These are phyloP conservation scores for Perdita meconis DNA, from an alignment of 2,888 invertebrate species.

Conservation along the genomic window DNA sequence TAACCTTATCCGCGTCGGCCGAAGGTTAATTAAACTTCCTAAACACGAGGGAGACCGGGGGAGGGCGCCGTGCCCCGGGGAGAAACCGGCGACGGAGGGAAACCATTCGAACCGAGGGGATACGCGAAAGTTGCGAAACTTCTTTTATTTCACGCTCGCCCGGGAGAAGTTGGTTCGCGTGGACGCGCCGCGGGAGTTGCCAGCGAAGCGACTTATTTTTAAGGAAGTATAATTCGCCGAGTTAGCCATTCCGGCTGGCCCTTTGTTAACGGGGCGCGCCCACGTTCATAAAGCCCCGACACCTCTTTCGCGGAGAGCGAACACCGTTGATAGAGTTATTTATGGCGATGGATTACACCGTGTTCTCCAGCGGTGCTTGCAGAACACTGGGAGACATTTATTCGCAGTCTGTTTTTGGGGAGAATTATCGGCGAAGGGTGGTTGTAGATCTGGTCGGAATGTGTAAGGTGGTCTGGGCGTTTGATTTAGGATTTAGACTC, in stretches of 20 bases:
- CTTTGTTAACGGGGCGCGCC: slow-evolving; percentile 40
- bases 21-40: slow-evolving; percentile 48
- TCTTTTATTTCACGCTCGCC: slow-evolving; percentile 23
- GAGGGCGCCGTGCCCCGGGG: neutral
- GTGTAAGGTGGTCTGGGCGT: neutral
- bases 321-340: slow-evolving; percentile 44
- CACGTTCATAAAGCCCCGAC: slow-evolving; percentile 41
- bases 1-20: slow-evolving; percentile 20
- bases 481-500: neutral
- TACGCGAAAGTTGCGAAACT: slow-evolving; percentile 19
- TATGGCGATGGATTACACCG: slow-evolving; percentile 20
- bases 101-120: slow-evolving; percentile 5
- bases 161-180: slow-evolving; percentile 15
- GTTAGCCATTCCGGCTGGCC: slow-evolving; percentile 14
- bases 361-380: neutral
- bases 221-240: slow-evolving; percentile 27
- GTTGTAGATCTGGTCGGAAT: neutral
- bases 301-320: slow-evolving; percentile 21
- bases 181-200: neutral
- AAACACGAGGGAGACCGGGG: slow-evolving; percentile 13
- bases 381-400: neutral
- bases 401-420: neutral
- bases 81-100: neutral
- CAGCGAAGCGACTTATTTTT: slow-evolving; percentile 29
- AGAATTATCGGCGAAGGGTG: neutral